phyloP scores from a whole-genome alignment of 2,888 invertebrate species.

The Ypsolopha scabrella region DNA sequence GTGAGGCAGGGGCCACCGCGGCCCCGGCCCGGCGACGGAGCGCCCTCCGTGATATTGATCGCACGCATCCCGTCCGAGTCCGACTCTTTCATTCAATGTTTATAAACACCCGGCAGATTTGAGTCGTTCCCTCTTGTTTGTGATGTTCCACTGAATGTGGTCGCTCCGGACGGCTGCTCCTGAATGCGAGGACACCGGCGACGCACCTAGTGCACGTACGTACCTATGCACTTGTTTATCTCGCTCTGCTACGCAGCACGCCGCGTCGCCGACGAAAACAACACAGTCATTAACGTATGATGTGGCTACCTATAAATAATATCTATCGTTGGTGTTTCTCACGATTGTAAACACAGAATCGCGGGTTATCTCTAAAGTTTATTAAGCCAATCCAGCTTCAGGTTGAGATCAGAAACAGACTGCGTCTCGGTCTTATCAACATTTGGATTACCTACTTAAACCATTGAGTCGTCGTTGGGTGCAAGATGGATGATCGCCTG shows the following conservation, averaged over 20 bases:
- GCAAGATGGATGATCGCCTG: neutral
- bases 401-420: neutral
- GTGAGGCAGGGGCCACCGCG: constrained; percentile 27
- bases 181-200: constrained; percentile 17
- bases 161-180: too few relatives aligned
- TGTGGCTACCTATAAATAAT: constrained; percentile 23
- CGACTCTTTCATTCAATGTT: constrained; percentile 45
- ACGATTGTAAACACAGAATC: constrained; percentile 11
- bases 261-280: constrained; percentile 18
- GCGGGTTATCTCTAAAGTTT: neutral
- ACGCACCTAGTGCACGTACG: constrained; percentile 17
- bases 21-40: constrained; percentile 32
- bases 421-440: neutral
- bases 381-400: neutral
- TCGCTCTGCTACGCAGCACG: constrained; percentile 20
- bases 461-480: neutral
- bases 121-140: constrained; percentile 47
- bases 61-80: constrained; percentile 38
- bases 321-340: constrained; percentile 17
- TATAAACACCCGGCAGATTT: constrained; percentile 64
- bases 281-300: constrained; percentile 20
- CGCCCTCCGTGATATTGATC: constrained; percentile 46
- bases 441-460: neutral
- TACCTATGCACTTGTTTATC: constrained; percentile 47
- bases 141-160: constrained; percentile 20